Conservation (phyloP, 2,797 vertebrate species). For the Schizopygopsis pylzovi region DNA sequence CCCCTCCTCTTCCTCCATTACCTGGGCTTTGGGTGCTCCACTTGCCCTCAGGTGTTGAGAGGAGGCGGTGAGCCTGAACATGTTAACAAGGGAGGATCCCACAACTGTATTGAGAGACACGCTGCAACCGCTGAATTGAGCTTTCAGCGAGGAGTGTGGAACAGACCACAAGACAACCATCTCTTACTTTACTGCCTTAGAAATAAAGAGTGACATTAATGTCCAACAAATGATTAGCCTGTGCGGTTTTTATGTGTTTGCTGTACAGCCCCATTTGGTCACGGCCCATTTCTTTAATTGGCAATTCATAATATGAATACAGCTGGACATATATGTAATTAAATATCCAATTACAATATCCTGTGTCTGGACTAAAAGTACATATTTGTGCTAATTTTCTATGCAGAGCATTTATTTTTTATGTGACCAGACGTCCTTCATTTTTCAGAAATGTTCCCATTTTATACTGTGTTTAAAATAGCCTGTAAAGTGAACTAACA, state of each 20-base stretch:
- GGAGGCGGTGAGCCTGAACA: conserved; percentile 82
- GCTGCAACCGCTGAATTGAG: conserved; percentile 51
- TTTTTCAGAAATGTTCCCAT: no score
- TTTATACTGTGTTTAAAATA: background rate
- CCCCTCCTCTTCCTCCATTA: conserved; percentile 70
- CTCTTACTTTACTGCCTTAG: background rate
- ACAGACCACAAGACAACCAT: background rate
- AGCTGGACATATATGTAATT: background rate
- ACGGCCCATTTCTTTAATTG: conserved; percentile 18
- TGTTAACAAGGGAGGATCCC: conserved; percentile 80
- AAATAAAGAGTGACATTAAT: conserved; percentile 21
- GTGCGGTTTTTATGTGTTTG: conserved; percentile 3
- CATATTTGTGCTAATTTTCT: background rate
- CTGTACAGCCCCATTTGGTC: background rate
- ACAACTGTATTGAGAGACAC: conserved; percentile 76
- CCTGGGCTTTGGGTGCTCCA: conserved; percentile 60
- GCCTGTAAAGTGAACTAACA: background rate
- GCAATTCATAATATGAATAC: background rate
- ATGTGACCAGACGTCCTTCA: background rate
- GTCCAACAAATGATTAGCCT: background rate
- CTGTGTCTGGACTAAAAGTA: background rate
- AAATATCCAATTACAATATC: background rate
- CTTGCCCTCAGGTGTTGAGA: conserved; percentile 70
- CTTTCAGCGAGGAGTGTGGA: conserved; percentile 33
- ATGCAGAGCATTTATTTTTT: background rate